Conservation (phyloP, 2,113 vertebrate species). For the Chloebia gouldiae region DNA sequence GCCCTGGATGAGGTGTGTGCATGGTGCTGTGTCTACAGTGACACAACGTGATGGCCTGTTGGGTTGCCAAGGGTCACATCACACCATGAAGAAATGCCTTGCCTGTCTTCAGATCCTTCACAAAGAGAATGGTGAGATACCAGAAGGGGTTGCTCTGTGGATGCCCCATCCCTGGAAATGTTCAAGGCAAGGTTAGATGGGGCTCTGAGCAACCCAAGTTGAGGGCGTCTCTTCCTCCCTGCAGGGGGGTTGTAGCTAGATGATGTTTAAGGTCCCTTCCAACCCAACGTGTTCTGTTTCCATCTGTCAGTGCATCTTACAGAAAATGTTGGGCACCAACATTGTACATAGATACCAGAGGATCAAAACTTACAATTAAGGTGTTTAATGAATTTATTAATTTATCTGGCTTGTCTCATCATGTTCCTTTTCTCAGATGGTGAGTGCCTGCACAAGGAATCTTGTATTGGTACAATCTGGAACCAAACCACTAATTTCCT, state of each 20-base stretch:
- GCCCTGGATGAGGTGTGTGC: background rate
- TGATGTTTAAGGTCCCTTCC: background rate
- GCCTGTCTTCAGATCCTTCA: background rate
- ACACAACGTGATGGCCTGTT: background rate
- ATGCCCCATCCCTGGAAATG: background rate
- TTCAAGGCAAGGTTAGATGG: background rate
- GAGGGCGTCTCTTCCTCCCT: background rate
- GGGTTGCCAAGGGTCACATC: background rate
- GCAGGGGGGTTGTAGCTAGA: background rate
- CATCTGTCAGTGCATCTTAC: background rate
- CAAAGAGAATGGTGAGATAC: background rate
- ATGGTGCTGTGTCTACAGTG: background rate
- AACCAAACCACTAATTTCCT: background rate
- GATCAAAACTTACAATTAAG: background rate
- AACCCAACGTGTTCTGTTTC: background rate
- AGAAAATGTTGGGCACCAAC: background rate
- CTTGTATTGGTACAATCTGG: background rate
- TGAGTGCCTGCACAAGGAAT: background rate
- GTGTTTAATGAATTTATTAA: background rate
- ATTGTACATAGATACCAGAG: background rate
- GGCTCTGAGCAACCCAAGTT: background rate
- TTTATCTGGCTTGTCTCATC: background rate
- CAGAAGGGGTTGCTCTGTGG: background rate
- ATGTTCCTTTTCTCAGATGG: background rate
- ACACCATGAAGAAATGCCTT: background rate